phyloP scores from a whole-genome alignment of 2,797 vertebrate species.

The Hypotaenidia philippensis region DNA sequence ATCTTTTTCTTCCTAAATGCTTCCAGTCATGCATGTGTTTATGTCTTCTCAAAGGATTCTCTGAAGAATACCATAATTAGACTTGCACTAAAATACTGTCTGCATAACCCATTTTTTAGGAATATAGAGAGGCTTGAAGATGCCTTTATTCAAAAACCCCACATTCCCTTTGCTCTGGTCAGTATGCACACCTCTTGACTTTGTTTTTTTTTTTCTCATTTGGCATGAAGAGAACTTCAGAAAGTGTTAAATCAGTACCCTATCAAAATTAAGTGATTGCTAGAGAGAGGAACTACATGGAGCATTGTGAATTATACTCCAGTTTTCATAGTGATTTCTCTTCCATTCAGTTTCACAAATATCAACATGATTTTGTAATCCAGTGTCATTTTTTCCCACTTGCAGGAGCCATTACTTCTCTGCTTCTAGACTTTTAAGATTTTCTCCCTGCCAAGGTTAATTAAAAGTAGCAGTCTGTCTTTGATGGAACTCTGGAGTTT shows the following conservation, averaged over 20 bases:
- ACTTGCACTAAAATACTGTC: not conserved
- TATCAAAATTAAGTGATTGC: not conserved
- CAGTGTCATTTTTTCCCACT: not conserved
- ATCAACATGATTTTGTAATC: not conserved
- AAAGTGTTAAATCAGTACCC: not conserved
- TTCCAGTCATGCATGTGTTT: conserved; percentile 21
- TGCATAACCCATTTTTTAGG: not conserved
- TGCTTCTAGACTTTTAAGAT: not conserved
- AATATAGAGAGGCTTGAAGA: not conserved
- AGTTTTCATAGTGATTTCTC: not conserved
- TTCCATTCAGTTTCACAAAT: not conserved
- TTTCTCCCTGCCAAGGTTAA: not conserved
- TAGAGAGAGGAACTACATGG: not conserved
- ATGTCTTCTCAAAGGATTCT: not conserved
- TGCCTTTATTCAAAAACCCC: not conserved
- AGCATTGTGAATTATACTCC: not conserved
- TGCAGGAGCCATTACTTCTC: not conserved
- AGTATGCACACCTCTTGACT: not conserved
- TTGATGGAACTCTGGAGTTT: not conserved
- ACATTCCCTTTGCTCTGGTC: not conserved
- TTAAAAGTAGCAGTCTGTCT: not conserved
- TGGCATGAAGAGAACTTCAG: not conserved
- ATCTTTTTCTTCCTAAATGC: conserved; percentile 6
- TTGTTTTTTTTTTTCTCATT: not conserved
- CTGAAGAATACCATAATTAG: not conserved